phyloP scores from a whole-genome alignment of 2,888 invertebrate genomes.

The Adelognathus sp. region DNA sequence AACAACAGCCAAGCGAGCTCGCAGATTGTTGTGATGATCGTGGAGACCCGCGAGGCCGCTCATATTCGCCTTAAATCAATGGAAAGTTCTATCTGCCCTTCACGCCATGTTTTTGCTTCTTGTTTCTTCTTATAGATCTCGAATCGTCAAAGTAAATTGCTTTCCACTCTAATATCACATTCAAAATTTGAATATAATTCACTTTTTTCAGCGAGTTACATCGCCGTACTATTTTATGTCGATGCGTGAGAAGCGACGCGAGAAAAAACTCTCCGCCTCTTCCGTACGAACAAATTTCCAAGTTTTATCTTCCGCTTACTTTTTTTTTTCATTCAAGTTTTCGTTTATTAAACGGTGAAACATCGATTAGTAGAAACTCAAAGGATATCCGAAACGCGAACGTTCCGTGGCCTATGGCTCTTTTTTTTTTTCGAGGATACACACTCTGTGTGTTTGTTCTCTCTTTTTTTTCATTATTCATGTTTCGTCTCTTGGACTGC shows the following conservation, averaged over 20 bases:
- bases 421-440: conserved; percentile 7
- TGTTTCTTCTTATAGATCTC: conserved; percentile 17
- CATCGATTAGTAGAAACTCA: conserved; percentile 53
- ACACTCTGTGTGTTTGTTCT: not conserved
- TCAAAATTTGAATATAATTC: conserved; percentile 54
- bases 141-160: conserved; percentile 9
- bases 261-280: conserved; percentile 5
- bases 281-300: conserved; percentile 24
- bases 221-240: conserved; percentile 14
- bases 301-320: conserved; percentile 12
- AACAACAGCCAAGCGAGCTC: conserved; percentile 58
- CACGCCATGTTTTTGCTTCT: conserved; percentile 7
- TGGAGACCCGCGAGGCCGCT: conserved; percentile 29
- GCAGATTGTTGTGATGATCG: conserved; percentile 28
- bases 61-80: conserved; percentile 33
- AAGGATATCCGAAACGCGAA: conserved; percentile 37
- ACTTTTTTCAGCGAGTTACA: conserved; percentile 8
- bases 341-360: conserved; percentile 39
- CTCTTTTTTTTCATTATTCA: not conserved
- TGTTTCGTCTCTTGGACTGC: conserved; percentile 23
- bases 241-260: conserved; percentile 24
- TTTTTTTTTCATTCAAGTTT: conserved; percentile 3
- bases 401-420: not conserved
- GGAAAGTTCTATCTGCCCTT: conserved; percentile 32
- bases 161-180: conserved; percentile 58